These are phyloP conservation scores for Drosophila longiperda DNA, from an alignment of 2,888 invertebrate species.

Conservation along the genomic window DNA sequence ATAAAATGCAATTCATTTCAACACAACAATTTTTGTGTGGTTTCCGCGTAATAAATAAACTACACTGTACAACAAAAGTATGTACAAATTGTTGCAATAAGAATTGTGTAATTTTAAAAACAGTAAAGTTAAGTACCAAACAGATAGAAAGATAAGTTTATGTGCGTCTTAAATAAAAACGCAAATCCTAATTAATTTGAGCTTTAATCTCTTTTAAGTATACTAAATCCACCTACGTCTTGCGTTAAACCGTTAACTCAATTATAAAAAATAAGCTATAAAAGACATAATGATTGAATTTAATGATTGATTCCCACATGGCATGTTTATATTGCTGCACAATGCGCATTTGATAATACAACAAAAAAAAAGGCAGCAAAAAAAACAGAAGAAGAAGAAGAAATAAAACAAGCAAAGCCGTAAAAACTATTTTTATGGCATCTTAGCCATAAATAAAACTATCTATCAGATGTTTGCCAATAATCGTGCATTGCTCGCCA, in stretches of 20 bases:
- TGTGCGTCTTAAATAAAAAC: neutral
- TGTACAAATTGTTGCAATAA: neutral
- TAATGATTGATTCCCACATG: conserved; percentile 43
- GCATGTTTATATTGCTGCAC: conserved; percentile 36
- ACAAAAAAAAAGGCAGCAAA: neutral
- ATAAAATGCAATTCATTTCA: conserved; percentile 75
- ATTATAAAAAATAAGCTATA: conserved; percentile 28
- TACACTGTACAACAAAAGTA: conserved; percentile 47
- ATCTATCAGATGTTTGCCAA: conserved; percentile 22
- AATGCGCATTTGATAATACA: conserved; percentile 32
- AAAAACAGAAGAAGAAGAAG: neutral
- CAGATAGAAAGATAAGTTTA: neutral
- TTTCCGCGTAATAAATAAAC: conserved; percentile 67
- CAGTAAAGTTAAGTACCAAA: neutral
- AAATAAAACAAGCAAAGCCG: conserved; percentile 23
- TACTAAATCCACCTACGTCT: neutral
- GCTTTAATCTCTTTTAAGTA: neutral
- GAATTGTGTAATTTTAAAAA: neutral
- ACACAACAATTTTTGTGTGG: conserved; percentile 67
- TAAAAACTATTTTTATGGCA: conserved; percentile 50
- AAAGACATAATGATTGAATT: conserved; percentile 35
- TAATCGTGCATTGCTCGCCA: conserved; percentile 69
- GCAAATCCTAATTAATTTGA: neutral
- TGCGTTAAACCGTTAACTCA: conserved; percentile 23
- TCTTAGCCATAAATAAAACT: conserved; percentile 46